Percentiles rank a stretch among this genome's conserved stretches.
phyloP scores from a whole-genome alignment of 2,888 invertebrate species.

The Euplexia lucipara region DNA sequence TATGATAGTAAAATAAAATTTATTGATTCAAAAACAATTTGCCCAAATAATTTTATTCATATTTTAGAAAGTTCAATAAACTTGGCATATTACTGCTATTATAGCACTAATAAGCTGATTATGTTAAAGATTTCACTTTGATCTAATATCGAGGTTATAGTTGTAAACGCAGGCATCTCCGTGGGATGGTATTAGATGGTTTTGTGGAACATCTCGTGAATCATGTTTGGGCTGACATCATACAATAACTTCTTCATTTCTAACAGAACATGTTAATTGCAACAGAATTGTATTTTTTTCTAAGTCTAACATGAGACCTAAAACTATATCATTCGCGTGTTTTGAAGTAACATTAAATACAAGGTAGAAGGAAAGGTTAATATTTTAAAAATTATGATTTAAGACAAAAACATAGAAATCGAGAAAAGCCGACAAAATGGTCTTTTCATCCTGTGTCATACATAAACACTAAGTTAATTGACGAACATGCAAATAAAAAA shows the following conservation, averaged over 20 bases:
- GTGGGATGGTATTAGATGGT: conserved; percentile 47
- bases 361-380: too few species aligned
- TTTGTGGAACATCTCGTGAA: not conserved
- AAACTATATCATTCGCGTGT: too few species aligned
- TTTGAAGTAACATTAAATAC: too few species aligned
- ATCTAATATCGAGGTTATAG: conserved; percentile 43
- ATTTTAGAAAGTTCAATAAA: conserved; percentile 48
- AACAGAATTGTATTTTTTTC: too few species aligned
- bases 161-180: conserved; percentile 39
- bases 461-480: too few species aligned
- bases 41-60: conserved; percentile 27
- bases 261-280: too few species aligned
- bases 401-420: too few species aligned
- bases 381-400: too few species aligned
- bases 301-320: too few species aligned
- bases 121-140: conserved; percentile 38
- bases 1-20: conserved; percentile 4
- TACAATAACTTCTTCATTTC: conserved; percentile 1
- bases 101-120: conserved; percentile 46
- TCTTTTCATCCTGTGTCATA: too few species aligned
- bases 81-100: conserved; percentile 17
- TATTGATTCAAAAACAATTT: conserved; percentile 27
- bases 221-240: not conserved
- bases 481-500: too few species aligned
- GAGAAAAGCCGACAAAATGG: too few species aligned